phyloP scores from a whole-genome alignment of 92 coral and sea anemone species.

The Paramuricea clavata region DNA sequence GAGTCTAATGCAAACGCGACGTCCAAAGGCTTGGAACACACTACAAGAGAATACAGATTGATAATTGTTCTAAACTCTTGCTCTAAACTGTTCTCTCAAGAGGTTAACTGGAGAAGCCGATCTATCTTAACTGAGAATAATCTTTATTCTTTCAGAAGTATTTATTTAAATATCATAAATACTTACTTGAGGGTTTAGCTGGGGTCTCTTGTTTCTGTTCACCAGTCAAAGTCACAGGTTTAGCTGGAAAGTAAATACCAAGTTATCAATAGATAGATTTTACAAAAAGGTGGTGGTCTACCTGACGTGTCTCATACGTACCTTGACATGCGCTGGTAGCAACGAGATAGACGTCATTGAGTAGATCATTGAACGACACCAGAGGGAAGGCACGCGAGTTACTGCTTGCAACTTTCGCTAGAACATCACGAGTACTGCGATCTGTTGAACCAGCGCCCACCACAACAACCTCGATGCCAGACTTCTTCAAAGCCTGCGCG shows the following conservation, averaged over 20 bases:
- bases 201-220: slow-evolving; percentile 4
- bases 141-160: no score
- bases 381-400: slow-evolving; percentile 69
- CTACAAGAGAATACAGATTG: slow-evolving; percentile 43
- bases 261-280: not conserved
- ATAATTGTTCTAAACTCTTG: no score
- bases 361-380: slow-evolving; percentile 81
- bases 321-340: slow-evolving; percentile 89
- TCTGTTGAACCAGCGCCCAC: slow-evolving; percentile 43
- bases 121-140: no score
- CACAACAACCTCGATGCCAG: slow-evolving; percentile 43
- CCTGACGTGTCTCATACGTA: slow-evolving; percentile 38
- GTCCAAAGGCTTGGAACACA: slow-evolving; percentile 86
- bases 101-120: no score
- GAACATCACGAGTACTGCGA: slow-evolving; percentile 17
- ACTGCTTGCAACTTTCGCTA: slow-evolving; percentile 35
- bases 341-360: slow-evolving; percentile 77
- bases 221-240: not conserved
- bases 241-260: slow-evolving; percentile 5
- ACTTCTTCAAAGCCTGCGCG: slow-evolving; percentile 45
- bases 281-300: not conserved
- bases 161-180: not conserved
- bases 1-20: slow-evolving; percentile 97
- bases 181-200: slow-evolving; percentile 41
- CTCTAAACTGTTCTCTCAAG: not conserved